A percentile compares a stretch with the other conserved stretches of the same genome.
Evolutionary conservation across 2,113 vertebrate species (phyloP).

Genomic region (Entomyzon cyanotis): DNA sequence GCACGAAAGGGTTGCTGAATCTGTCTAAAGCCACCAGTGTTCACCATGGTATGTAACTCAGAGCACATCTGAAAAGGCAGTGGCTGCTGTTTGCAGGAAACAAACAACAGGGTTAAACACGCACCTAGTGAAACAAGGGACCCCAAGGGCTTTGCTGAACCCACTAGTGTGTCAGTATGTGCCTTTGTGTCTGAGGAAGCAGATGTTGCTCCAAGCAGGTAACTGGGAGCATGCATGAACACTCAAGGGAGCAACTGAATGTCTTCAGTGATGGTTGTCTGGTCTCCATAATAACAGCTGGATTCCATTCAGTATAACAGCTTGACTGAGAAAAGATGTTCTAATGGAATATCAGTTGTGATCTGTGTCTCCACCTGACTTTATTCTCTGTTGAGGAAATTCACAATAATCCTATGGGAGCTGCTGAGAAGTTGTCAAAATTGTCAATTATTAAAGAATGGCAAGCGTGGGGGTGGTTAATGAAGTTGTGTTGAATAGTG

Average conservation of each 20-base stretch:
- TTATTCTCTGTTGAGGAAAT: neutral
- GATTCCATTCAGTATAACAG: neutral
- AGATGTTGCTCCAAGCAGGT: neutral
- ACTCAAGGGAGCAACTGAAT: neutral
- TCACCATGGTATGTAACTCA: neutral
- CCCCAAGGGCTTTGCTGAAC: neutral
- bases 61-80: neutral
- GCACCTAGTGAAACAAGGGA: neutral
- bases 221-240: neutral
- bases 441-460: neutral
- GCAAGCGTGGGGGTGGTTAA: neutral
- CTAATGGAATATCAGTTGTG: neutral
- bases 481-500: neutral
- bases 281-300: neutral
- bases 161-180: neutral
- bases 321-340: neutral
- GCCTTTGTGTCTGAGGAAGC: neutral
- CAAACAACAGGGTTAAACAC: neutral
- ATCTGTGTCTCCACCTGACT: neutral
- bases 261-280: neutral
- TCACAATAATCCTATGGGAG: neutral
- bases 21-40: neutral
- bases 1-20: neutral
- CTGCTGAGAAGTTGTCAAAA: neutral
- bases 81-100: neutral